Conservation (phyloP, 2,113 vertebrate genomes). For the Orthonyx spaldingii region DNA sequence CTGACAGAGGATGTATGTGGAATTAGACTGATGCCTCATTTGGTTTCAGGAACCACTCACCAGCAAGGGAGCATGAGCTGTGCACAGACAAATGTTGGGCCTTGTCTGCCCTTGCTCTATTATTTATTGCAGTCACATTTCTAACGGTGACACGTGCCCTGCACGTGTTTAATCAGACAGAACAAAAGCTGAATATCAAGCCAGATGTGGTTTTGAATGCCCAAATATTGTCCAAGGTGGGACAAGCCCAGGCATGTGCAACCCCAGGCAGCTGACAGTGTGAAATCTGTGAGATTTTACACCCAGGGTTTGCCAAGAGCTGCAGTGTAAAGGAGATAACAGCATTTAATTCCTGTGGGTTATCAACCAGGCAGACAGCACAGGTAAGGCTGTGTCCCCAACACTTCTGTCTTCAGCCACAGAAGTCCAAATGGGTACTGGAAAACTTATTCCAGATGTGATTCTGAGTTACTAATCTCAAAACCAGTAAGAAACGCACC, state of each 20-base stretch:
- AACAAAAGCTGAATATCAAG: background rate
- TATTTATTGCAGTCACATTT: background rate
- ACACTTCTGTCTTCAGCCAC: background rate
- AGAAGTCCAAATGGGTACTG: background rate
- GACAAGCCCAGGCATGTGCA: background rate
- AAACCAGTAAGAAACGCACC: background rate
- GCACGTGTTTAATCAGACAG: background rate
- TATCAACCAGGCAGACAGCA: background rate
- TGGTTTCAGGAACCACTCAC: background rate
- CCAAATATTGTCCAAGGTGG: background rate
- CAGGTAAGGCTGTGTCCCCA: background rate
- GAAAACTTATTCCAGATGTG: background rate
- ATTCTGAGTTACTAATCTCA: background rate
- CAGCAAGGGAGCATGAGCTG: rapidly evolving
- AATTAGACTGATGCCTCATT: background rate
- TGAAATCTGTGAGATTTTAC: background rate
- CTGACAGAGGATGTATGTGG: background rate
- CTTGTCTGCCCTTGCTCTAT: background rate
- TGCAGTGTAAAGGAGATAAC: background rate
- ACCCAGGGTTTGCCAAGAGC: background rate
- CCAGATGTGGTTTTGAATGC: background rate
- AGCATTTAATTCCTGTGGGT: background rate
- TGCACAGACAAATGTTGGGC: rapidly evolving
- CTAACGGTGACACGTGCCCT: background rate
- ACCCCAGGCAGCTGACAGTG: background rate